These are phyloP conservation scores for Tachysurus vachellii DNA, from an alignment of 2,113 vertebrate genomes.

Conservation along the genomic window DNA sequence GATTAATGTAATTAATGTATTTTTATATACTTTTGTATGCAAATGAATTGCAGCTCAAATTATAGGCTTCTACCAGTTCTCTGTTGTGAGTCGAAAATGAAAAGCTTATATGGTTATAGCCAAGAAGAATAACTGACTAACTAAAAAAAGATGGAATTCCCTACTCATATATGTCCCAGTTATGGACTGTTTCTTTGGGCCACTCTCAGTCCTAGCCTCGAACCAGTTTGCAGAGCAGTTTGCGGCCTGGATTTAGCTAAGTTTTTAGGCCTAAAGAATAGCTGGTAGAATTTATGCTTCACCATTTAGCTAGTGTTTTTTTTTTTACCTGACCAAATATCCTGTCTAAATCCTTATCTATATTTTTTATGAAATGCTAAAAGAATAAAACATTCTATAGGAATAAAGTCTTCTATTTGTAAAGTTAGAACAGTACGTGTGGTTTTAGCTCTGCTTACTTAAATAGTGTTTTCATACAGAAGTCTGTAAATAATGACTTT, in stretches of 20 bases:
- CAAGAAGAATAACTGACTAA: background rate
- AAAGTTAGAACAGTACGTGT: background rate
- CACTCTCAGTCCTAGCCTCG: background rate
- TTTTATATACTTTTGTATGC: background rate
- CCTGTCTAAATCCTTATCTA: background rate
- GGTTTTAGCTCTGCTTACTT: background rate
- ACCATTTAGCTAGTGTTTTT: background rate
- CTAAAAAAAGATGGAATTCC: background rate
- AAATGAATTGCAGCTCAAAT: background rate
- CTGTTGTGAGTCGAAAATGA: background rate
- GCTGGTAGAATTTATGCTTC: too few relatives aligned
- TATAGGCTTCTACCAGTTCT: background rate
- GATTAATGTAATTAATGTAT: background rate
- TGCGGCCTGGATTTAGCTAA: background rate
- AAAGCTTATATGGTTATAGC: background rate
- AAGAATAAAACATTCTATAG: background rate
- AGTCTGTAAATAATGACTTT: background rate
- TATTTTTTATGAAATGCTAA: background rate
- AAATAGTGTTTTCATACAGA: slow-evolving; percentile 3
- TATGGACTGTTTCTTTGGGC: background rate
- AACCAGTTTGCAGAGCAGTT: too few relatives aligned
- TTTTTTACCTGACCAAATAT: too few relatives aligned
- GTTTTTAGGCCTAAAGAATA: background rate
- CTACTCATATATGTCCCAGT: background rate
- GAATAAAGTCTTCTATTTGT: background rate